Conservation (phyloP, 2,888 invertebrate genomes). For the Drosophila colorata region DNA sequence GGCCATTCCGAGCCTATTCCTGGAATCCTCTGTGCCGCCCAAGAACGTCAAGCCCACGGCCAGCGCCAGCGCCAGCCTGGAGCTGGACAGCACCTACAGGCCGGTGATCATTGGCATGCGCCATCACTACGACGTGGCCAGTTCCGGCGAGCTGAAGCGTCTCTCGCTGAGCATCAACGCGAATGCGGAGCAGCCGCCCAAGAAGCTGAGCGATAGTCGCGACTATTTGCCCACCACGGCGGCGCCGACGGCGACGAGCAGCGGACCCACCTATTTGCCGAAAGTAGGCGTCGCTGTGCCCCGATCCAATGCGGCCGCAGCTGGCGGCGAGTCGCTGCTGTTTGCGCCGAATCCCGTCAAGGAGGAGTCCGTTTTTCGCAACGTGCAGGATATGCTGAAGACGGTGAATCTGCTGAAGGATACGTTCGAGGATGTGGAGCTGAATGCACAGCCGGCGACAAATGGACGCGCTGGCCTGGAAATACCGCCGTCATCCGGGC, state of each 20-base stretch:
- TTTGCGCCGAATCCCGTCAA: conserved; percentile 75
- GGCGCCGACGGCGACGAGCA: conserved; percentile 67
- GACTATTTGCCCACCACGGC: conserved; percentile 69
- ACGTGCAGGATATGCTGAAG: conserved; percentile 89
- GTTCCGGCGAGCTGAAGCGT: conserved; percentile 61
- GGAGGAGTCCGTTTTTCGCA: conserved; percentile 87
- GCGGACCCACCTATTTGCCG: conserved; percentile 83
- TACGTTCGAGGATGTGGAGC: conserved; percentile 83
- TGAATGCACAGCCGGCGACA: conserved; percentile 84
- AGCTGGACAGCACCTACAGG: conserved; percentile 64
- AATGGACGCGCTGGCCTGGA: conserved; percentile 88
- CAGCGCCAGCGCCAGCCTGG: conserved; percentile 46
- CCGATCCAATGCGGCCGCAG: conserved; percentile 54
- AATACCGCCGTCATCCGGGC: conserved; percentile 90
- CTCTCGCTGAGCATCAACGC: conserved; percentile 38
- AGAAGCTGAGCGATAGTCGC: conserved; percentile 51
- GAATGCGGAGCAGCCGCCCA: conserved; percentile 50
- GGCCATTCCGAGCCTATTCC: conserved; percentile 55
- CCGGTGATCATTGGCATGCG: conserved; percentile 79
- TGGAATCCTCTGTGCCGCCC: conserved; percentile 60
- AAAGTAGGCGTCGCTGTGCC: conserved; percentile 59
- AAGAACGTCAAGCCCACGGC: conserved; percentile 60
- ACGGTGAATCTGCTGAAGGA: conserved; percentile 88
- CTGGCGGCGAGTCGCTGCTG: conserved; percentile 70
- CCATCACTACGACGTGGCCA: conserved; percentile 70